phyloP scores from a whole-genome alignment of 2,113 vertebrate genomes.

The Brachyhypopomus gauderio region DNA sequence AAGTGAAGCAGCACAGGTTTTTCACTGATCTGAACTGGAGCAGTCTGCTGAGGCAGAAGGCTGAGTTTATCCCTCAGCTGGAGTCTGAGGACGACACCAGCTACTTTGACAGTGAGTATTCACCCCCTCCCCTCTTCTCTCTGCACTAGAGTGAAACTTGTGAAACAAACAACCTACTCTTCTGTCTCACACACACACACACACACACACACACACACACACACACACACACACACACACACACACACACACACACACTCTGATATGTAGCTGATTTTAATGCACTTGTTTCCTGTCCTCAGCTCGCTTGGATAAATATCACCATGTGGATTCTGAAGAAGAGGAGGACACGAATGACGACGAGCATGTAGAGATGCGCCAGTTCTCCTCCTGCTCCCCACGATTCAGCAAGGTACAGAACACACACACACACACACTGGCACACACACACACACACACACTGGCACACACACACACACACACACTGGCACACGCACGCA shows the following conservation, averaged over 20 bases:
- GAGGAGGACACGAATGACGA: slow-evolving; percentile 97
- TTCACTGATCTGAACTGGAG: slow-evolving; percentile 96
- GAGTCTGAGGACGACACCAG: slow-evolving; percentile 98
- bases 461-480: not conserved
- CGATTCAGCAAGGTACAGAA: slow-evolving; percentile 90
- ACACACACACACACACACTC: not conserved
- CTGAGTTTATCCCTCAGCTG: slow-evolving; percentile 96
- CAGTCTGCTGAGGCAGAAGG: slow-evolving; percentile 95
- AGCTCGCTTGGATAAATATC: slow-evolving; percentile 94
- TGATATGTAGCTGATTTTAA: not conserved
- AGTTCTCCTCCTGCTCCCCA: slow-evolving; percentile 96
- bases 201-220: slow-evolving; percentile 4
- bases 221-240: slow-evolving; percentile 1
- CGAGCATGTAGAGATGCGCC: slow-evolving; percentile 89
- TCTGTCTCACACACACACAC: slow-evolving; percentile 4
- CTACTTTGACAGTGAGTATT: slow-evolving; percentile 94
- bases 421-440: not conserved
- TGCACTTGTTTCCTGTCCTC: not conserved
- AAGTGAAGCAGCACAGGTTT: slow-evolving; percentile 95
- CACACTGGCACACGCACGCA: too few relatives aligned
- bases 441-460: not conserved
- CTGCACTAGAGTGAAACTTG: not conserved
- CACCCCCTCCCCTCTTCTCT: not conserved
- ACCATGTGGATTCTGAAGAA: slow-evolving; percentile 93
- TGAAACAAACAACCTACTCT: not conserved